These are phyloP conservation scores for Hypolimnas misippus DNA, from an alignment of 2,888 invertebrate genomes.

Conservation along the genomic window DNA sequence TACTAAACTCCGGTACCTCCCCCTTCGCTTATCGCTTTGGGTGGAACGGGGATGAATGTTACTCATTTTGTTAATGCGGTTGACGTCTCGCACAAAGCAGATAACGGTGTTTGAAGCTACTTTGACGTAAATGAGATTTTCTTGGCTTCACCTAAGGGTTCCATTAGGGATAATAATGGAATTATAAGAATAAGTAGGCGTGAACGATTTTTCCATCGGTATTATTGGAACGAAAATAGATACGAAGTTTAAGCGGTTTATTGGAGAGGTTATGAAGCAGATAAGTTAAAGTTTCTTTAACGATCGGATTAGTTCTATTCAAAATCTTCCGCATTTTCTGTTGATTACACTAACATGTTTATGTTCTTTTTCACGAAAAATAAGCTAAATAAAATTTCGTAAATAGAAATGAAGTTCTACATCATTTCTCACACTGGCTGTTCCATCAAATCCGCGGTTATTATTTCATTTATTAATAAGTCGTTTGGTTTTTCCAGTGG, in stretches of 20 bases:
- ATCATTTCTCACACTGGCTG: no score
- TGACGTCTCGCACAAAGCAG: conserved; percentile 60
- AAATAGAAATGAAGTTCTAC: no score
- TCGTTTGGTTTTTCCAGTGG: conserved; percentile 85
- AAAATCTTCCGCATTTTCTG: background rate
- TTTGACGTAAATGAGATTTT: conserved; percentile 49
- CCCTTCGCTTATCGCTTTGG: conserved; percentile 48
- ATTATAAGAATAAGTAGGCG: conserved; percentile 43
- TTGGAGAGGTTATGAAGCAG: background rate
- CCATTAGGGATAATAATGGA: conserved; percentile 45
- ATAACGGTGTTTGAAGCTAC: conserved; percentile 58
- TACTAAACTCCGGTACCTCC: conserved; percentile 52
- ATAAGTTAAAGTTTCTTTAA: conserved; percentile 11
- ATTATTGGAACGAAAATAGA: conserved; percentile 35
- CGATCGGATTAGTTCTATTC: background rate
- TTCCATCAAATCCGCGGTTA: no score
- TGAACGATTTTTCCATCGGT: conserved; percentile 36
- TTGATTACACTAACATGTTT: background rate
- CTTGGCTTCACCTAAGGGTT: conserved; percentile 45
- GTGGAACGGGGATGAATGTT: conserved; percentile 52
- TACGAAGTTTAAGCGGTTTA: conserved; percentile 21
- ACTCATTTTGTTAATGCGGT: conserved; percentile 66
- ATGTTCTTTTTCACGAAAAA: no score
- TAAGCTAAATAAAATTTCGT: no score
- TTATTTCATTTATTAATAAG: conserved; percentile 9